Evolutionary conservation across 2,113 vertebrate genomes (phyloP).

Genomic region (Myanophis thanlyinensis): DNA sequence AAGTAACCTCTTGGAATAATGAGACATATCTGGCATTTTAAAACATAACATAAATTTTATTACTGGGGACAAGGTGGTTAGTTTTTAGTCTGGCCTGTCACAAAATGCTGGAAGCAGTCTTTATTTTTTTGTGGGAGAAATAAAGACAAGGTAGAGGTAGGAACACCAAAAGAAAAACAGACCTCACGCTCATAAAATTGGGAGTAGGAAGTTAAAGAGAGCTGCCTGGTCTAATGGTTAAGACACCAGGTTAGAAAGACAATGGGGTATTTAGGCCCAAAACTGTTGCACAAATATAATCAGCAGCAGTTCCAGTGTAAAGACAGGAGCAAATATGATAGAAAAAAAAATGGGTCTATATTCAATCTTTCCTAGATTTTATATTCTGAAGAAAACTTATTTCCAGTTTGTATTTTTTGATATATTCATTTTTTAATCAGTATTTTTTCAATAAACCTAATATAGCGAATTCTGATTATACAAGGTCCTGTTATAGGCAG

Average conservation of each 20-base stretch:
- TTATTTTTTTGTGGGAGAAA: background rate
- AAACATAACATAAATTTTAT: background rate
- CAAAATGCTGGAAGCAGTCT: background rate
- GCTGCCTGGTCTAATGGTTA: background rate
- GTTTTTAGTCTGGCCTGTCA: background rate
- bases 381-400: background rate
- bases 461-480: background rate
- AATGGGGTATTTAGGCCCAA: background rate
- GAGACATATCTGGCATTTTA: background rate
- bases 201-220: background rate
- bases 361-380: background rate
- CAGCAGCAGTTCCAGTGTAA: conserved; percentile 33
- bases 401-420: fast-evolving
- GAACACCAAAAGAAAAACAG: background rate
- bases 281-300: background rate
- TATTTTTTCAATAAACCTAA: conserved; percentile 39
- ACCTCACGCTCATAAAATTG: background rate
- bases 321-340: conserved; percentile 29
- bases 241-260: background rate
- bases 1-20: background rate
- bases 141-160: background rate
- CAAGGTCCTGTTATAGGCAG: background rate
- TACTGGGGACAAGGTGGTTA: background rate
- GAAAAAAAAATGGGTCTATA: background rate
- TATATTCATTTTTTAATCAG: background rate